Percentiles rank a stretch among this genome's conserved stretches.
These are phyloP conservation scores for Bufotes viridis DNA, from an alignment of 2,797 vertebrate species.

Conservation along the genomic window DNA sequence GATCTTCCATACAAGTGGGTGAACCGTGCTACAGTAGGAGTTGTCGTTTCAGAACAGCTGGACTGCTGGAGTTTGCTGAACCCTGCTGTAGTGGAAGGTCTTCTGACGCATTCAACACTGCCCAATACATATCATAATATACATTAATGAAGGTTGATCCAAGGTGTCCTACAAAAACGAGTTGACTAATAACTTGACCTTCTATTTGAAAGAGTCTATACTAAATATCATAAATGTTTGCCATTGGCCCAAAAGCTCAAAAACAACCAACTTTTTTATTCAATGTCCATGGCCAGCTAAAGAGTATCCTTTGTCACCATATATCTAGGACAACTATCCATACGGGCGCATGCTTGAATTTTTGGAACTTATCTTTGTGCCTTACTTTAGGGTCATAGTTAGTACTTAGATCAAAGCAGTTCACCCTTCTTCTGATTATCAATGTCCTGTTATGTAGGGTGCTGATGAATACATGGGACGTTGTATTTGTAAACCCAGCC, in stretches of 20 bases:
- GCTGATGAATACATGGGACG: conserved; percentile 95
- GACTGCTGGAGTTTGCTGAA: no score
- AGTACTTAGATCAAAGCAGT: background rate
- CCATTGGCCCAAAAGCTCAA: background rate
- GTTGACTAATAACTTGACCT: background rate
- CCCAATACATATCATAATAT: background rate
- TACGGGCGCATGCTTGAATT: background rate
- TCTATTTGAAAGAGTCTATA: background rate
- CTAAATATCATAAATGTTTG: background rate
- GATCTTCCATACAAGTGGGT: no score
- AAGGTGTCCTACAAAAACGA: background rate
- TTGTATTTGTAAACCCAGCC: conserved; percentile 84
- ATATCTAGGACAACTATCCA: background rate
- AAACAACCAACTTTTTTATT: background rate
- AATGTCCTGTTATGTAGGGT: conserved; percentile 73
- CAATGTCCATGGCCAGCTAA: background rate
- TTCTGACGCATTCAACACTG: background rate
- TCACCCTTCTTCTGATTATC: background rate
- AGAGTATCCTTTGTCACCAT: background rate
- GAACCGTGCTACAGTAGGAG: no score
- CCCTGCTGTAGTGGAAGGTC: background rate
- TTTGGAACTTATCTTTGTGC: no score
- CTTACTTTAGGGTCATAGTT: no score
- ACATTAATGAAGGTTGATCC: background rate
- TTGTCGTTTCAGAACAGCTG: no score